Evolutionary conservation across 2,888 invertebrate genomes (phyloP), one percentile per base, ranked within the genome.

Genomic region (Dilophus febrilis): DNA sequence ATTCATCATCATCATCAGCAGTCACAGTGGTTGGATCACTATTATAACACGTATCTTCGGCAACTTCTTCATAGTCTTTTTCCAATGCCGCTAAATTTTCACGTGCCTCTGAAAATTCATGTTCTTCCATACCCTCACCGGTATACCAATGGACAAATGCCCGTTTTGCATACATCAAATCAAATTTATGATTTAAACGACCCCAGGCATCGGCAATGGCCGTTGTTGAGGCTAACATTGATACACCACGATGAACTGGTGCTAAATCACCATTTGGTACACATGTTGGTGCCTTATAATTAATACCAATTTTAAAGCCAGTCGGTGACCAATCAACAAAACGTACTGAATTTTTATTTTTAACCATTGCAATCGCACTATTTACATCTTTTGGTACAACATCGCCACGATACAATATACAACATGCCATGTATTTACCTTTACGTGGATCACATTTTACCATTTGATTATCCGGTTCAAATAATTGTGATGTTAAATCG

Each of bases 121-220:
- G 56, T 42, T 59, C 57, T 47, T 63, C 63, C 60, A 63, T 60
- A 39, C 63, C 63, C 47, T 63, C 63, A 18, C 57, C 57, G 6
- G 61, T 73, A 56, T 68, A 87, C 94, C 94, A 94, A 61, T 94
- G 92, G 46, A 94, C 87, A 56, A 95, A 95, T 37, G 94, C 94
- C 44, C 85, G 68, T 66, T 90, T 90, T 47, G 82, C 77, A 64
- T 80, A 91, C 87, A 91, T 88, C 53, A 92, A 71, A 65, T 94
- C 92, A 60, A 92, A 91, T 65, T 94, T 95, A 64, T 80, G 81
- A 65, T 90, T 82, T 42, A 94, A 71, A 55, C 86, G 82, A 47
- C 79, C 77, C 81, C 88, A 91, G 37, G 88, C 88, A 53, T 85
- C 80, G 12, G 81, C 78, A 53, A 90, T 87, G 49, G 88, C 87